A percentile compares a stretch with the other conserved stretches of the same genome.
phyloP scores from a whole-genome alignment of 2,113 vertebrate genomes.

The Pavo muticus region DNA sequence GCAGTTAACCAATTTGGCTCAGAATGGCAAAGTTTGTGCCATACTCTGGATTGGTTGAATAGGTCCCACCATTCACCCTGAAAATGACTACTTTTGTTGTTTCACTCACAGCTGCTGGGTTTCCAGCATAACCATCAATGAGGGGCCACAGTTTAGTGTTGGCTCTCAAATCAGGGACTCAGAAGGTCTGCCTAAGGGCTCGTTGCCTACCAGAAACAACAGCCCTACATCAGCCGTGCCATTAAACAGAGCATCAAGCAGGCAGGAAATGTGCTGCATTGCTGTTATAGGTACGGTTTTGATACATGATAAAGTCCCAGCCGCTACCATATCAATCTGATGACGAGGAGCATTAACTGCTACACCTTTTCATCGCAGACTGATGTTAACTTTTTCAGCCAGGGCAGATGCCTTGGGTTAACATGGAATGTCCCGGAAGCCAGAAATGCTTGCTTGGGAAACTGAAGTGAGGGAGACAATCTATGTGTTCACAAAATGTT shows the following conservation, averaged over 20 bases:
- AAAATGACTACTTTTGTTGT: background rate
- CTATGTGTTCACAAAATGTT: background rate
- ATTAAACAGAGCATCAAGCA: background rate
- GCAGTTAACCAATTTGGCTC: background rate
- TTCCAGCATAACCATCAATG: background rate
- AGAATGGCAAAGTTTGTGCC: background rate
- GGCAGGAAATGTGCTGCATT: background rate
- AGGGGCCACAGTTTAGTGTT: background rate
- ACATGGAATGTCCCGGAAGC: background rate
- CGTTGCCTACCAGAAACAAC: background rate
- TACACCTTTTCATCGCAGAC: background rate
- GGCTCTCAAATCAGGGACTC: background rate
- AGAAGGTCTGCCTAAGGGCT: background rate
- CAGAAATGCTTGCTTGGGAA: background rate
- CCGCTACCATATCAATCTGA: background rate
- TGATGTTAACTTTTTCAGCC: rapidly evolving
- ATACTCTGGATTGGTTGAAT: background rate
- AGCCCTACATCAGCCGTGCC: background rate
- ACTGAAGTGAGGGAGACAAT: background rate
- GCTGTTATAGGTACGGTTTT: background rate
- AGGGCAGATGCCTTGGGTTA: background rate
- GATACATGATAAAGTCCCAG: background rate
- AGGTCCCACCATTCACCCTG: background rate
- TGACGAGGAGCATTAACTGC: background rate
- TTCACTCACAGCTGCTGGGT: background rate